Base-by-base conservation (phyloP, 2,797 vertebrate species). In the Melanogrammus aeglefinus region DNA sequence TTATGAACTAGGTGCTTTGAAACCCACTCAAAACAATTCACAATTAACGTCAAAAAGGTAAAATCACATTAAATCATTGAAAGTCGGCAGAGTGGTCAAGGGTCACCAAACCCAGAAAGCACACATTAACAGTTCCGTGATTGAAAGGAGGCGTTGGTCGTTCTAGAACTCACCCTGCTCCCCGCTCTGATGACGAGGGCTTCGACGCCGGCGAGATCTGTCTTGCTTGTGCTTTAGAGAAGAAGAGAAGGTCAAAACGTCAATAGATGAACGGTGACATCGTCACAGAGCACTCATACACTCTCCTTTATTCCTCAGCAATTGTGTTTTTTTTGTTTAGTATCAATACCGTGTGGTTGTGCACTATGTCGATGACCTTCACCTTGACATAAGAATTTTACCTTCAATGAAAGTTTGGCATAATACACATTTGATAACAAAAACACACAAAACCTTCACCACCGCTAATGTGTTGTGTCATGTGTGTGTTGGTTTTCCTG, bases 111-210 rank as follows among this genome's bases (percentile, higher is more conserved):
- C 16, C 47, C 47, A 57, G 18, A 21, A 3, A 57, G 14, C 18
- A 6, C 16, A 21, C 16, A 21, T 57, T 21, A 57, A 57, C 47
- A 21, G 47, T 1, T 57, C 47, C 16, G 18, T 6, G 16, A 24
- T 21, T 63, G 57, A 63, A 8, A 63, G 63, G 63, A 21, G 21
- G 57, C 8, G 57, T 9, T 39, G 38, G 38, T 33, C 31, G 31
- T 5, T 10, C 1, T 51, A 44, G 57, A 84, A 75, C 89, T 89
- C 86, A 95, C 94, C 93, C 93, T 1, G 89, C 82, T 82, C 83
- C 83, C 82, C 88, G 86, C 80, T 95, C 94, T 80, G 92, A 88
- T n/a, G 94, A 93, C 3, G 92, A 92, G 0, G 92, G 89, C 47
- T 93, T 92, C 35, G 91, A 88, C 84, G 91, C 80, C 0, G 92